Conservation (phyloP, 2,888 invertebrate genomes). For the Trichopoda pennipes region DNA sequence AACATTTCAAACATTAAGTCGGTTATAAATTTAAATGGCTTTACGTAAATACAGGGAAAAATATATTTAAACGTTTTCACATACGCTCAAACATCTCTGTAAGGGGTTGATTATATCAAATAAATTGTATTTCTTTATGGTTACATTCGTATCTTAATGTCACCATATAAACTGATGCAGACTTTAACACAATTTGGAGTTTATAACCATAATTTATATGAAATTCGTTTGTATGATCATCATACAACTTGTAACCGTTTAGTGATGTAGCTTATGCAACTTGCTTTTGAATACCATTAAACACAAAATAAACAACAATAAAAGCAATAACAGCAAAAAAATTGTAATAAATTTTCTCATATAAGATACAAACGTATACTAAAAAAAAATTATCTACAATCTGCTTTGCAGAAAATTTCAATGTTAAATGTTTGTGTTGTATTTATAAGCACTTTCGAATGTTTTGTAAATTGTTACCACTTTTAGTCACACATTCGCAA, state of each 20-base stretch:
- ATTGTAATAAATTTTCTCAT: conserved; percentile 49
- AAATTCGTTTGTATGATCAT: neutral
- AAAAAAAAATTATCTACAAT: conserved; percentile 12
- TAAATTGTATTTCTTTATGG: conserved; percentile 33
- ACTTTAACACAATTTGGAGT: neutral
- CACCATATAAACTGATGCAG: neutral
- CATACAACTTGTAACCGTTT: conserved; percentile 15
- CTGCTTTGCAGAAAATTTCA: neutral
- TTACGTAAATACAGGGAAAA: too few relatives aligned
- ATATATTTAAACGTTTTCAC: too few relatives aligned
- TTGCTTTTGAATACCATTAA: conserved; percentile 55
- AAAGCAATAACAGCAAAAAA: conserved; percentile 5
- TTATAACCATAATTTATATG: neutral
- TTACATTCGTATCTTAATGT: conserved; percentile 16
- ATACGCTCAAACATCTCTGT: neutral
- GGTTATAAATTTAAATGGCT: too few relatives aligned
- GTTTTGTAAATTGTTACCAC: neutral
- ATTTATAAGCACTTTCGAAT: neutral
- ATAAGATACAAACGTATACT: conserved; percentile 7
- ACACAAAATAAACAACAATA: conserved; percentile 24
- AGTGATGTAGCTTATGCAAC: conserved; percentile 54
- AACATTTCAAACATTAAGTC: too few relatives aligned
- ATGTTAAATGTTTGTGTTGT: conserved; percentile 1
- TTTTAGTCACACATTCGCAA: conserved; percentile 7
- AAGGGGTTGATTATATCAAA: neutral